Evolutionary conservation across 1,140 invertebrate genomes (phyloP), one percentile per base, ranked within the genome.

Genomic region (Protaetia brevitarsis): DNA sequence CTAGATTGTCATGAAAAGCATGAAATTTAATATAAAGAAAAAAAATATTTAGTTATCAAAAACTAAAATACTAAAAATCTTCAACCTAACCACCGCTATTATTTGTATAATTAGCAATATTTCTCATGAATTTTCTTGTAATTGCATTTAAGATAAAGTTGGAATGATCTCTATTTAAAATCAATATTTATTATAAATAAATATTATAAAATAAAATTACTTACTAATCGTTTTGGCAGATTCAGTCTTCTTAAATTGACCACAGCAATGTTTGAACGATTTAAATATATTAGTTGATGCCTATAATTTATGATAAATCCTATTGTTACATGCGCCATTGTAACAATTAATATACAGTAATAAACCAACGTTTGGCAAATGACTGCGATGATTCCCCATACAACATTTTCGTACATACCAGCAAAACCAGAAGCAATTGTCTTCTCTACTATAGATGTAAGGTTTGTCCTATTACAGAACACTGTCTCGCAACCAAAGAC

Each of bases 261-360:
- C 19, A 31, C 10, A 10, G 36, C 11, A 34, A 23, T 11, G 2
- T 8, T 34, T 13, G 29, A 34, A 4, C 31, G 10, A 16, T 62
- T 27, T 23, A 36, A 7, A 27, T 34, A 62, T 21, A 10, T 34
- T 21, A 62, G 10, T 62, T 62, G 60, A 19, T 37, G 29, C 8
- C 29, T 19, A 36, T 30, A 62, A 7, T 13, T 30, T 8, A 8
- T 34, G 10, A 62, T 23, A 11, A 34, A 13, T 13, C 27, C 11
- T 16, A 62, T 36, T 36, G 60, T 34, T n/a, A 62, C 10, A 23
- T 62, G 31, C 8, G 60, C 31, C 29, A 36, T 34, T 26, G 31
- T 23, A 2, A 36, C 31, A 6, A n/a, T 11, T 3, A 11, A 21
- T 26, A 62, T 26, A 23, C 27, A 62, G n/a, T 62, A 62, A 36